Evolutionary conservation across 2,797 vertebrate species (phyloP).

Genomic region (Liparis tanakae): DNA sequence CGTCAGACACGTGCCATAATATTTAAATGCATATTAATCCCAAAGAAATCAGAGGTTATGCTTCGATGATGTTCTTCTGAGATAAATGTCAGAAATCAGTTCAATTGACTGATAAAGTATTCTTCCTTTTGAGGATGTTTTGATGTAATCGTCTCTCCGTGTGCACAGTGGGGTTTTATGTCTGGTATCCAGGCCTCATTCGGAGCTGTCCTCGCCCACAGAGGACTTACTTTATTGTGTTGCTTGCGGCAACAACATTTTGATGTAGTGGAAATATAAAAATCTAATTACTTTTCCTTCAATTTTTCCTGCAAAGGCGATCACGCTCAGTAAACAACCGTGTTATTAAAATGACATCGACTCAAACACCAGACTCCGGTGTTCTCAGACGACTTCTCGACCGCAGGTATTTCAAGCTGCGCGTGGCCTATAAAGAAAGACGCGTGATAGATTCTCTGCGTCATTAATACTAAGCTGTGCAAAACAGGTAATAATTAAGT

Average conservation of each 20-base stretch:
- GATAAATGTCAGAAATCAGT: not conserved
- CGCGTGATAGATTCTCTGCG: not conserved
- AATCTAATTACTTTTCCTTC: conserved; percentile 1
- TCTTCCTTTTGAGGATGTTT: not conserved
- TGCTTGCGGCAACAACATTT: not conserved
- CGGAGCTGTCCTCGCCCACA: not conserved
- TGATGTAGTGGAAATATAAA: conserved; percentile 1
- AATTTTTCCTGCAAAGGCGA: not conserved
- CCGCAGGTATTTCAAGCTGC: not conserved
- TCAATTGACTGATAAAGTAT: not conserved
- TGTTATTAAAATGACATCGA: not conserved
- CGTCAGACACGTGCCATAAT: not conserved
- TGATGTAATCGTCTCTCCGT: conserved; percentile 14
- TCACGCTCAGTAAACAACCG: not conserved
- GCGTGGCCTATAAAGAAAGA: not conserved
- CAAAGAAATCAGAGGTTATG: not conserved
- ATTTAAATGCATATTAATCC: not conserved
- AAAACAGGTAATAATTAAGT: not conserved
- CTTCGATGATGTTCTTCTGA: not conserved
- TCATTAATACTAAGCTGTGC: not conserved
- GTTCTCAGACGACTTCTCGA: not conserved
- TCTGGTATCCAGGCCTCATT: conserved; percentile 2
- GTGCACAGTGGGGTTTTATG: conserved; percentile 6
- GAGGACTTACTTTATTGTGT: not conserved
- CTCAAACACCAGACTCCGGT: not conserved